Evolutionary conservation across 2,797 vertebrate species (phyloP).

Genomic region (Pteronotus mesoamericanus): DNA sequence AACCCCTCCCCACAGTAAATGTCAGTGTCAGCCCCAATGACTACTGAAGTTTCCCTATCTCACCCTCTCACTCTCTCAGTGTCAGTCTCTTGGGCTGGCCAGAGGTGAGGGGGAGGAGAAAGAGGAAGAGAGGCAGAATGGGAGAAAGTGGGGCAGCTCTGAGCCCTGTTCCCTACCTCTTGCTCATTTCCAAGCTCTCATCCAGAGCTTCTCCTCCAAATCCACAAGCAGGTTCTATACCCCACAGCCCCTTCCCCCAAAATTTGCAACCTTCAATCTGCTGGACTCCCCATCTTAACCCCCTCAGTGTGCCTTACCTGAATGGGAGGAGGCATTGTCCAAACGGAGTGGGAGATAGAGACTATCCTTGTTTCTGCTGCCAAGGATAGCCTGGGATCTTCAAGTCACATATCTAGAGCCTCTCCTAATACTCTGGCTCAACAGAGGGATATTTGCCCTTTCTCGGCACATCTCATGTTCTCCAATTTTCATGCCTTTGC

Average conservation of each 20-base stretch:
- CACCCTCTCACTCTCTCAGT: background rate
- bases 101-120: background rate
- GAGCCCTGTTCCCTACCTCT: background rate
- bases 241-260: background rate
- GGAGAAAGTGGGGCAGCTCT: background rate
- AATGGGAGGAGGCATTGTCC: background rate
- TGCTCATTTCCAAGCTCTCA: background rate
- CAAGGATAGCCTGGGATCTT: background rate
- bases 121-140: background rate
- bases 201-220: background rate
- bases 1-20: background rate
- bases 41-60: background rate
- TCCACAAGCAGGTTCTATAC: background rate
- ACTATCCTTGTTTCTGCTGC: background rate
- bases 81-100: background rate
- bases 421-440: background rate
- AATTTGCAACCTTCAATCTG: background rate
- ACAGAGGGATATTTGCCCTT: background rate
- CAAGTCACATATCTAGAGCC: background rate
- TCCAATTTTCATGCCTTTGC: background rate
- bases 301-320: background rate
- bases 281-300: background rate
- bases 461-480: background rate
- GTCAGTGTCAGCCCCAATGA: background rate
- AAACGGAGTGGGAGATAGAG: background rate